Percentiles rank a stretch among this genome's conserved stretches.
Conservation (phyloP, 2,888 invertebrate species). For the Ommatoiulus sabulosus region DNA sequence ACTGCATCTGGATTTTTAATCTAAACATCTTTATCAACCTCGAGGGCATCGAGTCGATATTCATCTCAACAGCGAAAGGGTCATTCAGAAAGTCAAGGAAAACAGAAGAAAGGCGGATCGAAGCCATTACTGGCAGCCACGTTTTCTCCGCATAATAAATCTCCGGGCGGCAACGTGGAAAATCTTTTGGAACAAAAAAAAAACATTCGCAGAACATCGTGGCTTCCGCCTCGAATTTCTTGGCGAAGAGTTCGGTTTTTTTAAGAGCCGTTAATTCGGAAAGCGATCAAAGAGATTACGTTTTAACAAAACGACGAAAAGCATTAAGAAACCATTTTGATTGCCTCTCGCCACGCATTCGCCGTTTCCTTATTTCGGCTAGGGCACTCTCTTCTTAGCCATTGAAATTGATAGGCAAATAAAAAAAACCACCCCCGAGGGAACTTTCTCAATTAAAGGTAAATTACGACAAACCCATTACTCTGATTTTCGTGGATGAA, state of each 20-base stretch:
- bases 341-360: neutral
- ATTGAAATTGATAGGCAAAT: slow-evolving; percentile 20
- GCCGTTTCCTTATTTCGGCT: neutral
- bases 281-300: slow-evolving; percentile 14
- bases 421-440: slow-evolving; percentile 1
- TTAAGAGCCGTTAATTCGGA: slow-evolving; percentile 14
- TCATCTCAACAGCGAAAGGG: neutral
- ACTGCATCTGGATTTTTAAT: neutral
- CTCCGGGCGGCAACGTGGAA: neutral
- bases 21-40: too few species aligned
- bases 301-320: slow-evolving; percentile 34
- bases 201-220: neutral
- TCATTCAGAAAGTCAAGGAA: neutral
- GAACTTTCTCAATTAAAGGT: slow-evolving; percentile 28
- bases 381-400: neutral
- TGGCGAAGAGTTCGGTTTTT: neutral
- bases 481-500: slow-evolving; percentile 34
- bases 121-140: neutral
- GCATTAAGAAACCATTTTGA: slow-evolving; percentile 15
- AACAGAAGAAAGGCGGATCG: slow-evolving; percentile 16
- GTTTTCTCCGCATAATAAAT: neutral
- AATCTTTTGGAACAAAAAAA: neutral
- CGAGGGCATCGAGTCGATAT: too few species aligned
- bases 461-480: slow-evolving; percentile 34
- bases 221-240: slow-evolving; percentile 2